phyloP scores from a whole-genome alignment of 2,113 vertebrate genomes.

The Ailurus styani region DNA sequence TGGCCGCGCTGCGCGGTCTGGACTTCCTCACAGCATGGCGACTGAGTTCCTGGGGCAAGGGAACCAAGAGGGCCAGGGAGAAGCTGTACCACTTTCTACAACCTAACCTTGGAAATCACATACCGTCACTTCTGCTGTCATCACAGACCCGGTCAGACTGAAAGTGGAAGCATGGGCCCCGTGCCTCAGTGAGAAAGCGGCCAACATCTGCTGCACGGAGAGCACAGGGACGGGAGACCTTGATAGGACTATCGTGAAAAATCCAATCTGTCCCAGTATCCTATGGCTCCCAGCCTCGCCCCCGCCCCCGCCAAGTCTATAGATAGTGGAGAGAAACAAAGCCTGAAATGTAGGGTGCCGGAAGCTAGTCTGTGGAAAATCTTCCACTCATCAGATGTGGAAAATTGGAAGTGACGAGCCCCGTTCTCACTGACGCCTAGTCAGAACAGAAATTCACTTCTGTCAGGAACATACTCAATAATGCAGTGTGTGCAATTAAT shows the following conservation, averaged over 20 bases:
- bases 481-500: constrained; percentile 52
- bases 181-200: neutral
- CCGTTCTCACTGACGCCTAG: neutral
- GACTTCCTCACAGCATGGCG: neutral
- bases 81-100: neutral
- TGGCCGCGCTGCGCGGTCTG: neutral
- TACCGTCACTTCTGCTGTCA: neutral
- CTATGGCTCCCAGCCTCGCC: neutral
- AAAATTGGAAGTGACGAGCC: constrained; percentile 17
- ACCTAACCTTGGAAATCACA: neutral
- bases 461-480: constrained; percentile 34
- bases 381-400: neutral
- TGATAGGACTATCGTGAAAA: neutral
- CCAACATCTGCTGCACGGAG: neutral
- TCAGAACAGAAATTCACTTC: constrained; percentile 42
- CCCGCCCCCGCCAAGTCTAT: neutral
- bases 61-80: neutral
- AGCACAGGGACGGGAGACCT: neutral
- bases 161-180: neutral
- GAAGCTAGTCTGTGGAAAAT: constrained; percentile 22
- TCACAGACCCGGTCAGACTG: neutral
- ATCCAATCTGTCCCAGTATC: neutral
- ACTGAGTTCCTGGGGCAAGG: neutral
- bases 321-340: neutral
- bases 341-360: neutral